A percentile compares a stretch with the other conserved stretches of the same genome.
Evolutionary conservation across 2,888 invertebrate species (phyloP).

Genomic region (Sclerodermus sp.): DNA sequence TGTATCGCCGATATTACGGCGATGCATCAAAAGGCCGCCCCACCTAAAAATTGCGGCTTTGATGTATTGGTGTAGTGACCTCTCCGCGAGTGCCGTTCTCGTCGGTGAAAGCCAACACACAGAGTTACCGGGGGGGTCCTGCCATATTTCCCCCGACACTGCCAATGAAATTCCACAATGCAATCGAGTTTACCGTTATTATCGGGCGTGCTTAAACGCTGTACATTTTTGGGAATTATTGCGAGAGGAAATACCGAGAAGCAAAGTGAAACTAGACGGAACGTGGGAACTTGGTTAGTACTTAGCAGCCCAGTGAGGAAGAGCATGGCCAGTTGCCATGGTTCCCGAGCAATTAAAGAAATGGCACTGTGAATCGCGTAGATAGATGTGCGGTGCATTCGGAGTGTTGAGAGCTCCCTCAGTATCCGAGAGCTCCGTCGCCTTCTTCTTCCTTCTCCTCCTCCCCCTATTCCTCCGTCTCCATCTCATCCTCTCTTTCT

Average conservation of each 20-base stretch:
- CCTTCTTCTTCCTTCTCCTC: constrained; percentile 10
- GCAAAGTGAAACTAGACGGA: neutral
- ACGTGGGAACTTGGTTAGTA: neutral
- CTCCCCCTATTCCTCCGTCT: neutral
- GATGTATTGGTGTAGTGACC: constrained; percentile 34
- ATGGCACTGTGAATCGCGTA: constrained; percentile 32
- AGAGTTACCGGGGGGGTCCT: neutral
- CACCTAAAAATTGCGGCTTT: constrained; percentile 43
- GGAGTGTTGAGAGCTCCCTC: constrained; percentile 12
- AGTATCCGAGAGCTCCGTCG: too few relatives aligned
- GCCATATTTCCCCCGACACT: constrained; percentile 11
- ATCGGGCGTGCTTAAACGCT: too few relatives aligned
- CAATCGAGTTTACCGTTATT: constrained; percentile 5
- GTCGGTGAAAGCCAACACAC: constrained; percentile 7
- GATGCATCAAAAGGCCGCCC: constrained; percentile 43
- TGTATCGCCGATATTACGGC: constrained; percentile 49
- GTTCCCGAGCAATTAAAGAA: constrained; percentile 38
- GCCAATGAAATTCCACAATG: constrained; percentile 13
- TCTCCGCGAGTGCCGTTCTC: constrained; percentile 12
- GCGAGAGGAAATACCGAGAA: constrained; percentile 5
- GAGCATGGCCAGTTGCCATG: constrained; percentile 21
- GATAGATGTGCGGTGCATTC: constrained; percentile 25
- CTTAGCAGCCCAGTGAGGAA: neutral
- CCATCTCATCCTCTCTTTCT: neutral
- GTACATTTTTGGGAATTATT: neutral